Base-by-base conservation (phyloP, 2,888 invertebrate species). In the Altica lythri region DNA sequence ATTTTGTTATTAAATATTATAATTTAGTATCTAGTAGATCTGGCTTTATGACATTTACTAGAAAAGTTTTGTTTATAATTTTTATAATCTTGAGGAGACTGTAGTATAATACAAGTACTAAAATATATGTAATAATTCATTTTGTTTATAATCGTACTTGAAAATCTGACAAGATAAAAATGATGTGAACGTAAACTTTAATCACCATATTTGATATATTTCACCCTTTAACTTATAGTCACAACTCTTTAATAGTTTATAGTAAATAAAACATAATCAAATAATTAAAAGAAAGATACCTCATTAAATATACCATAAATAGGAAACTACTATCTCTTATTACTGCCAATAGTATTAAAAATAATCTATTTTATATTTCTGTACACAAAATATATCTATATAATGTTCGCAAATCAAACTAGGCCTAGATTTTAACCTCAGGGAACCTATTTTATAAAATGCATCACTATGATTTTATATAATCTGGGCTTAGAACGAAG, bases 341-440 rank as follows among this genome's bases (percentile, higher is more conserved):
- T 43, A 55, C 55, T 55, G 55, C 55, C 55, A 55, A 50, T 46
- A 51, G 51, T 51, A 51, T 55, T 55, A 50, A 48, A n/a, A 49
- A 38, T 49, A 49, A 40, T 49, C 40, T 49, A 49, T 49, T 49
- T 50, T 50, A 55, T 46, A 55, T 50, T 49, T 42, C 43, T 47
- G 35, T 47, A 47, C 35, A 50, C 40, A 38, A 47, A 25, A 40
- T 40, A 51, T 51, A 47, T 47, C 47, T 47, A 50, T 45, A 45
- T 55, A 46, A 34, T 42, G 48, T 47, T 46, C 43, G 34, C 48
- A 32, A 54, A 51, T 55, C 42, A 50, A 51, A 53, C 61, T 57
- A 55, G 59, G 61, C 61, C 59, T 59, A 61, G 61, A 61, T 55
- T 57, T 55, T 43, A 55, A 59, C 61, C 61, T 61, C 61, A 61